These are phyloP conservation scores for Trissonchulus sp. DNA, from an alignment of 2,888 invertebrate species.

Conservation along the genomic window DNA sequence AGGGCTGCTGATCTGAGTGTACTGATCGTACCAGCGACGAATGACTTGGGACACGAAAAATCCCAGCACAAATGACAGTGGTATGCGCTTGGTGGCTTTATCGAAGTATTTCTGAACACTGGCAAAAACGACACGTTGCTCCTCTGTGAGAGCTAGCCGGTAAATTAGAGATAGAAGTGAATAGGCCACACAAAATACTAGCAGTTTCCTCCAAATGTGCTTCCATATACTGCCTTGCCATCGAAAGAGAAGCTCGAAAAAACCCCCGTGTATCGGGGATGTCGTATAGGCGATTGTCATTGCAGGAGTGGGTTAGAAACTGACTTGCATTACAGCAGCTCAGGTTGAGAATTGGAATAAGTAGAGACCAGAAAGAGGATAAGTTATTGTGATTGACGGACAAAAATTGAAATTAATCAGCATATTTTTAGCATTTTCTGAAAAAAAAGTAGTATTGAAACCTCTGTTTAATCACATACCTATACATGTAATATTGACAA, in stretches of 20 bases:
- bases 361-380: no score
- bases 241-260: conserved; percentile 23
- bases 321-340: no score
- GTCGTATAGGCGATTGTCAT: conserved; percentile 19
- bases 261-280: conserved; percentile 21
- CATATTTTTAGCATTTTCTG: no score
- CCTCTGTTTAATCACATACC: no score
- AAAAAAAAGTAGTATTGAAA: no score
- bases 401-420: no score
- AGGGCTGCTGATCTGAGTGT: conserved; percentile 77
- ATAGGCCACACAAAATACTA: not conserved
- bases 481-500: no score
- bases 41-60: conserved; percentile 89
- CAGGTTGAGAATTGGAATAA: no score
- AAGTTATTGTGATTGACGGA: no score
- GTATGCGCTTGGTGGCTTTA: conserved; percentile 52
- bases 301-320: no score
- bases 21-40: conserved; percentile 86
- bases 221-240: conserved; percentile 25
- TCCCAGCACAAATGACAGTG: conserved; percentile 83
- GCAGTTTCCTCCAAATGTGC: conserved; percentile 22
- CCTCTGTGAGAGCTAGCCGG: not conserved
- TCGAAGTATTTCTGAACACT: conserved; percentile 3
- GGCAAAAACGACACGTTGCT: not conserved
- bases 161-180: not conserved